Evolutionary conservation across 2,797 vertebrate genomes (phyloP), one percentile per base, ranked within the genome.

Genomic region (Neopelma chrysocephalum): DNA sequence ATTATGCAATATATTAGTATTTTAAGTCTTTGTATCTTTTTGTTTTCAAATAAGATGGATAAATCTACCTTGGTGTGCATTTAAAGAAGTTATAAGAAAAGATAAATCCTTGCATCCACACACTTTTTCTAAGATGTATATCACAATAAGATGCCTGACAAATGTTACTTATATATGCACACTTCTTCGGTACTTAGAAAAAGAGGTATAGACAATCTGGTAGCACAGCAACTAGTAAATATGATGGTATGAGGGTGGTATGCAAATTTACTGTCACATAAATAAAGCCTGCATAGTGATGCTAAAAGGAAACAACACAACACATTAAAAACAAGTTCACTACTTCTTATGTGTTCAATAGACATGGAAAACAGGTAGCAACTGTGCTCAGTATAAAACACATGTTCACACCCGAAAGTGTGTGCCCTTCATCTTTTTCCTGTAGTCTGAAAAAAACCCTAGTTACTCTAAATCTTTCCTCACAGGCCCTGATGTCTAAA

Each of bases 381-480:
- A 58, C 38, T 71, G 25, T 69, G 62, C 36, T 43, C 34, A 42
- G 32, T 31, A 27, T 20, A 56, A 84, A 66, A 84, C 11, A 19
- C 13, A 38, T 0, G 1, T 6, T 82, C 68, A 34, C 21, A 47
- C 32, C 51, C 22, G 58, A 64, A 93, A 72, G 61, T 1, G 9
- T 6, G 26, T 12, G 21, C 8, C 9, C n/a, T 72, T 86, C 11
- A 1, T 26, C n/a, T 61, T 89, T 60, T 57, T 53, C 8, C 45
- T 4, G 6, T 26, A 34, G 26, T 7, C 47, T 65, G 58, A 53
- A 89, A 58, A 70, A 61, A 57, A 0, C 0, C 3, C 47, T 5
- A 64, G 32, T 75, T 70, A 66, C 31, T 77, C 43, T 88, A 48
- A 48, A 91, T 53, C 65, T 83, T 88, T 45, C 86, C 36, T 73